phyloP scores from a whole-genome alignment of 2,888 invertebrate genomes.

The Mactromeris polynyma region DNA sequence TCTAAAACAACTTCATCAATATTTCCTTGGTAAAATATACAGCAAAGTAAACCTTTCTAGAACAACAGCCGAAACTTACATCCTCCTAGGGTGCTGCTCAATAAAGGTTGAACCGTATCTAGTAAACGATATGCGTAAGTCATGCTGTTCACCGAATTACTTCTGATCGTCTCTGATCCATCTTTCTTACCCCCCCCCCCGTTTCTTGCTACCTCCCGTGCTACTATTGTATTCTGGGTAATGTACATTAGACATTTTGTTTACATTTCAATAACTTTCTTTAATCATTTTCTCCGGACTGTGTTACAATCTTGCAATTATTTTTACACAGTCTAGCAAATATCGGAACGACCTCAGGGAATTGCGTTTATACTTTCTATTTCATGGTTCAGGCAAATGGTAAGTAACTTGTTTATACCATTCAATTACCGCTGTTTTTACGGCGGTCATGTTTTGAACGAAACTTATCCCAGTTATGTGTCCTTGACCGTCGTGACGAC shows the following conservation, averaged over 20 bases:
- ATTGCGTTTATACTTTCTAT: background rate
- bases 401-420: background rate
- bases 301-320: background rate
- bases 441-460: background rate
- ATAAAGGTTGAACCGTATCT: too few species aligned
- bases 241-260: background rate
- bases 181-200: background rate
- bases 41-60: too few species aligned
- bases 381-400: background rate
- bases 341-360: background rate
- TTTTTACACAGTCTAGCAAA: slow-evolving; percentile 2
- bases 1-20: too few species aligned
- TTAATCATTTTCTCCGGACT: background rate
- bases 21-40: too few species aligned
- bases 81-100: too few species aligned
- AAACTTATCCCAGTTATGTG: too few species aligned
- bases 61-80: too few species aligned
- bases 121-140: too few species aligned
- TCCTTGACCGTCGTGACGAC: too few species aligned
- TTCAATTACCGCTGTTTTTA: background rate
- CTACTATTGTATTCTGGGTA: background rate
- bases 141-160: too few species aligned
- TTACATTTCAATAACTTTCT: background rate
- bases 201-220: background rate
- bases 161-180: too few species aligned